A percentile compares a stretch with the other conserved stretches of the same genome.
phyloP scores from a whole-genome alignment of 2,888 invertebrate genomes.

The Orchestes rusci region DNA sequence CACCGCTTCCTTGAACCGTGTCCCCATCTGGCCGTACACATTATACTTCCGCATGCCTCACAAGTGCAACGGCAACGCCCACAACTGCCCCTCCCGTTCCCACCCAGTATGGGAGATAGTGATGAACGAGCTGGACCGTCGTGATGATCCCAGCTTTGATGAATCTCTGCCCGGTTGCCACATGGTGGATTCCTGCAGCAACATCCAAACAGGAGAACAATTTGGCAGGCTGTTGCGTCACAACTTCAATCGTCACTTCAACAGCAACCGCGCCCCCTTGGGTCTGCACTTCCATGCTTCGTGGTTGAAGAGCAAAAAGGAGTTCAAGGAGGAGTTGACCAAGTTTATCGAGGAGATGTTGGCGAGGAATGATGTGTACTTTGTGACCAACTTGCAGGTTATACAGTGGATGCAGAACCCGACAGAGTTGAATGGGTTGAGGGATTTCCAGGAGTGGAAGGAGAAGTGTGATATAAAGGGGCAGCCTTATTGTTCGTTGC shows the following conservation, averaged over 20 bases:
- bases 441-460: slow-evolving; percentile 94
- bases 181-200: slow-evolving; percentile 91
- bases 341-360: slow-evolving; percentile 93
- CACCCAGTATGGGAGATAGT: slow-evolving; percentile 97
- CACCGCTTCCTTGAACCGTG: slow-evolving; percentile 79
- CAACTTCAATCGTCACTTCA: slow-evolving; percentile 92
- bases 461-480: slow-evolving; percentile 93
- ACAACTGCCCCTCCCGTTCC: slow-evolving; percentile 84
- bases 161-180: slow-evolving; percentile 91
- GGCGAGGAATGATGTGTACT: slow-evolving; percentile 83
- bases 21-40: slow-evolving; percentile 96
- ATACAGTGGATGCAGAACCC: slow-evolving; percentile 89
- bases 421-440: slow-evolving; percentile 74
- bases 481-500: slow-evolving; percentile 85
- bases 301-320: slow-evolving; percentile 90
- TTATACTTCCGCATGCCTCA: slow-evolving; percentile 95
- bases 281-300: slow-evolving; percentile 92
- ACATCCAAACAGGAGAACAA: slow-evolving; percentile 85
- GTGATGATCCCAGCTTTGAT: slow-evolving; percentile 90
- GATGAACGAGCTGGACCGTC: slow-evolving; percentile 88
- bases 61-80: slow-evolving; percentile 89
- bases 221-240: slow-evolving; percentile 83
- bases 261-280: slow-evolving; percentile 86
- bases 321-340: slow-evolving; percentile 83
- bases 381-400: slow-evolving; percentile 80